Base-by-base conservation (phyloP, 1,140 invertebrate species). In the Heliconius melpomene region DNA sequence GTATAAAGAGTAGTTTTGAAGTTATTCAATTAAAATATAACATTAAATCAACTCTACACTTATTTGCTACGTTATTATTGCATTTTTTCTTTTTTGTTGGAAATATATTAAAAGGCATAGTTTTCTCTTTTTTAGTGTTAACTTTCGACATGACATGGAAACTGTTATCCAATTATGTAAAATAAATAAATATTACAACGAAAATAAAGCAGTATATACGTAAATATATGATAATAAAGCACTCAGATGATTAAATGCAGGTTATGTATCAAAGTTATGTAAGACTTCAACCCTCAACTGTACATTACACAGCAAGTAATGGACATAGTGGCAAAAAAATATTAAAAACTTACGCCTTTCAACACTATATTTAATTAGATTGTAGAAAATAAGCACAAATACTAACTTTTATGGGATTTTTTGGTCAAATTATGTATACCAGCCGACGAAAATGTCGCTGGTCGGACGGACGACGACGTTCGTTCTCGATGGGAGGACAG, bases 401-500 rank as follows among this genome's bases (percentile, higher is more conserved):
- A 93, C 92, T 89, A 90, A 92, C 92, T 89, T 92, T 91, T 87
- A 75, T 86, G 82, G 82, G 79, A 87, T 86, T 89, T 88, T 87
- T 90, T 83, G 78, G 83, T 85, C 82, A 88, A 91, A 87, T 86
- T 82, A 73, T 83, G 66, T 74, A 83, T 79, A 87, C 91, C 89
- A 91, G 90, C 86, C 90, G 88, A 93, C 87, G 84, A 89, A 92
- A 90, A 90, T 89, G 87, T 92, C 88, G 91, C 89, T 92, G 89
- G 89, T 86, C 83, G 86, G 87, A 88, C 89, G 89, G 81, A 88
- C 84, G 83, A 80, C 78, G 86, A 85, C 87, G 86, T 88, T 89
- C 79, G 78, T 82, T 77, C 72, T 82, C 75, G 46, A 36, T 29
- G 86, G 79, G 87, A 85, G 85, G 88, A 83, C 87, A 90, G 81